These are phyloP conservation scores for Mionectes olivaceus DNA, from an alignment of 2,797 vertebrate genomes.

Conservation along the genomic window DNA sequence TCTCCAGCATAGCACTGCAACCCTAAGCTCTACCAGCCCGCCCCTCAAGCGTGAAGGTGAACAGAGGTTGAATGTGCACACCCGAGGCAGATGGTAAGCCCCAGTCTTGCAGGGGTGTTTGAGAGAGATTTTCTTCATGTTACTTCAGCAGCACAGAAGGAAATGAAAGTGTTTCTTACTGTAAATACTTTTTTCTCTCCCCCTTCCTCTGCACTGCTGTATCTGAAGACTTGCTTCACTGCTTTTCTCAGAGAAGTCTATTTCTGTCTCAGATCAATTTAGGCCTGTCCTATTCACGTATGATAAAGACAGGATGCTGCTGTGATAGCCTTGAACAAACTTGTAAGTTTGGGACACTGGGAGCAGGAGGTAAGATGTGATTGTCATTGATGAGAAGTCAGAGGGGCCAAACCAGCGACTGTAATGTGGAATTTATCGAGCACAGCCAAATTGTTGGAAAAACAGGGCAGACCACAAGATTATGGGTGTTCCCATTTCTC, in stretches of 20 bases:
- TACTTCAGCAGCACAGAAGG: conserved; percentile 38
- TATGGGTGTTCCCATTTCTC: background rate
- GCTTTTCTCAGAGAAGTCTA: conserved; percentile 58
- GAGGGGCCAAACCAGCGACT: background rate
- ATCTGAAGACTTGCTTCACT: conserved; percentile 57
- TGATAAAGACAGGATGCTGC: background rate
- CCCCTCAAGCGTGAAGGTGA: conserved; percentile 48
- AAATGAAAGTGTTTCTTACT: conserved; percentile 65
- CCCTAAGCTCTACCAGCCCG: background rate
- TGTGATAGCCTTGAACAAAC: background rate
- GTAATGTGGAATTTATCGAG: background rate
- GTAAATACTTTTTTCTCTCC: conserved; percentile 49
- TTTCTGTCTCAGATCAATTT: conserved; percentile 61
- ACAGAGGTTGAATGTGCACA: background rate
- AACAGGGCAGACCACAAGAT: background rate
- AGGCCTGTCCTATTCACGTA: background rate
- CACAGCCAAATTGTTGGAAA: background rate
- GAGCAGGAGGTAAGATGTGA: background rate
- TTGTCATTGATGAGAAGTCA: background rate
- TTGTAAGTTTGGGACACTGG: background rate
- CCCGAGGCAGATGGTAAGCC: background rate
- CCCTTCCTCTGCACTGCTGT: conserved; percentile 16
- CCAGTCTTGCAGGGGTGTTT: background rate
- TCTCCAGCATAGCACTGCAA: background rate
- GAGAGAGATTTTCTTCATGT: conserved; percentile 16